A percentile compares a stretch with the other conserved stretches of the same genome.
Conservation (phyloP, 2,888 invertebrate genomes). For the Ceramica pisi region DNA sequence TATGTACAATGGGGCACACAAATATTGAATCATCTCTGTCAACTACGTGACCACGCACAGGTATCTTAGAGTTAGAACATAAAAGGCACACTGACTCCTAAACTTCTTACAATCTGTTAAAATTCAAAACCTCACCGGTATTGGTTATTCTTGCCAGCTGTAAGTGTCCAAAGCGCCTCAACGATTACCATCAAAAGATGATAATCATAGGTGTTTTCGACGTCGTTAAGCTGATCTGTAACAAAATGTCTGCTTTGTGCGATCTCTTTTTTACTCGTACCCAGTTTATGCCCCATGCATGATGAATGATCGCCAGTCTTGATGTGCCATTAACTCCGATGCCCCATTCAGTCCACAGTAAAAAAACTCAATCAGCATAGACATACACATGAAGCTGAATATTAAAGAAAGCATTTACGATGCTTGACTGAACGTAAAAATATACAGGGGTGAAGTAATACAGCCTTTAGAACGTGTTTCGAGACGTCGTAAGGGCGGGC, state of each 20-base stretch:
- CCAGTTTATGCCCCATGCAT: slow-evolving; percentile 84
- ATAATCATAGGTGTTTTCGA: slow-evolving; percentile 91
- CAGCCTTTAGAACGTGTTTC: slow-evolving; percentile 73
- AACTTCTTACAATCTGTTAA: slow-evolving; percentile 76
- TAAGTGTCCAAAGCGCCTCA: slow-evolving; percentile 88
- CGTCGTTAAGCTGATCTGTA: slow-evolving; percentile 91
- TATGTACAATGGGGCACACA: slow-evolving; percentile 36
- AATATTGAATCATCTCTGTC: slow-evolving; percentile 25
- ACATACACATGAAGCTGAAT: slow-evolving; percentile 83
- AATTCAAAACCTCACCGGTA: slow-evolving; percentile 88
- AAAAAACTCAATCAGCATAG: slow-evolving; percentile 68
- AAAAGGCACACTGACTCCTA: slow-evolving; percentile 83
- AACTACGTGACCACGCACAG: slow-evolving; percentile 50
- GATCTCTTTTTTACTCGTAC: slow-evolving; percentile 81
- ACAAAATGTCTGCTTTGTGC: slow-evolving; percentile 90
- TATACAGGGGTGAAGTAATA: slow-evolving; percentile 67
- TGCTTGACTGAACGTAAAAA: slow-evolving; percentile 65
- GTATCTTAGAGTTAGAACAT: slow-evolving; percentile 71
- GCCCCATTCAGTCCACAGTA: slow-evolving; percentile 72
- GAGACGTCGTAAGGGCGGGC: slow-evolving; percentile 76
- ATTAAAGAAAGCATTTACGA: slow-evolving; percentile 68
- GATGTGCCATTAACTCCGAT: slow-evolving; percentile 71
- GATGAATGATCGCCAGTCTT: slow-evolving; percentile 77
- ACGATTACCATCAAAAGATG: slow-evolving; percentile 90
- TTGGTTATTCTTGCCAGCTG: slow-evolving; percentile 85